phyloP scores from a whole-genome alignment of 2,888 invertebrate species.

The Polyommatus iphigenia region DNA sequence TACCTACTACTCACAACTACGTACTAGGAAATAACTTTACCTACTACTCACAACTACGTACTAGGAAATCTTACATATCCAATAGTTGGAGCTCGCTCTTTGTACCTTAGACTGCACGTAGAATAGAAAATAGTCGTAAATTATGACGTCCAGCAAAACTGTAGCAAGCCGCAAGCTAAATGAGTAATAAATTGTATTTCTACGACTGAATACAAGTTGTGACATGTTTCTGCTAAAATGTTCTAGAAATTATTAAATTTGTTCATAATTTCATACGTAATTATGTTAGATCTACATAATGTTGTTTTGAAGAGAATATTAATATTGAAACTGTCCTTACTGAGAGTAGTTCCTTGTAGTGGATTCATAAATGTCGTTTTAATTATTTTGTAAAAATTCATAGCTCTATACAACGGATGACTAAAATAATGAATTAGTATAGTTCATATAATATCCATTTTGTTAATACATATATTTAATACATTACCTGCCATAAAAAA shows the following conservation, averaged over 20 bases:
- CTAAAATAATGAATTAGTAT: not conserved
- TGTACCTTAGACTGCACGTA: conserved; percentile 23
- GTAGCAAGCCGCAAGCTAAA: conserved; percentile 34
- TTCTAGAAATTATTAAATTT: conserved; percentile 23
- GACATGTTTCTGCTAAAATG: conserved; percentile 26
- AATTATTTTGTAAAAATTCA: not conserved
- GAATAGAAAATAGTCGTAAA: conserved; percentile 32
- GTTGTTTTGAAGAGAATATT: conserved; percentile 2
- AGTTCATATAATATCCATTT: not conserved
- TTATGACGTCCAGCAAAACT: conserved; percentile 36
- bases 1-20: not conserved
- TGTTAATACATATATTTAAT: not conserved
- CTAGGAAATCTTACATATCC: not conserved
- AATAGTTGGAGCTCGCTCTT: not conserved
- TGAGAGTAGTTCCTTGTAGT: not conserved
- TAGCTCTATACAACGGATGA: not conserved
- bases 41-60: not conserved
- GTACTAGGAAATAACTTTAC: not conserved
- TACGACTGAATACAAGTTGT: conserved; percentile 32
- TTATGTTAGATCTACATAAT: conserved; percentile 15
- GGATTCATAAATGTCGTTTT: not conserved
- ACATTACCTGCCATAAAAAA: not conserved
- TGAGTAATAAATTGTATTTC: conserved; percentile 35
- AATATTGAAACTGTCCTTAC: not conserved
- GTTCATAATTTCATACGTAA: conserved; percentile 10